These are phyloP conservation scores for Struthidea cinerea DNA, from an alignment of 2,113 vertebrate species.

Conservation along the genomic window DNA sequence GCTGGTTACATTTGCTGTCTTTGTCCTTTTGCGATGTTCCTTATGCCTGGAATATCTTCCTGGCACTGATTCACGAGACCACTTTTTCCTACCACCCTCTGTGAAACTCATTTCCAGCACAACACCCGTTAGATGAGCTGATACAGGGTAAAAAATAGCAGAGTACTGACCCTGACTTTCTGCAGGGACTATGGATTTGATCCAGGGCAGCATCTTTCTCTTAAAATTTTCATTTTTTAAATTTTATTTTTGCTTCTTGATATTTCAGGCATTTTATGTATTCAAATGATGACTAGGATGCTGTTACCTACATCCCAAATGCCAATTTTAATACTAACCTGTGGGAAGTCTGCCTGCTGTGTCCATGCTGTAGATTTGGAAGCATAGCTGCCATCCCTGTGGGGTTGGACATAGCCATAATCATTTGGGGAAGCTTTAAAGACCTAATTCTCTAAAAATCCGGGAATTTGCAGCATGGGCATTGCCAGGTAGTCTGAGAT, in stretches of 20 bases:
- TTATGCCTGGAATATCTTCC: constrained; percentile 50
- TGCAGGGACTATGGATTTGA: neutral
- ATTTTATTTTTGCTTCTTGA: neutral
- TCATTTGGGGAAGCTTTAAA: neutral
- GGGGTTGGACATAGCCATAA: neutral
- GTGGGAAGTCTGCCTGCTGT: neutral
- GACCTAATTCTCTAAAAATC: neutral
- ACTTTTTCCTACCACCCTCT: constrained; percentile 17
- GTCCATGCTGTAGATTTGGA: neutral
- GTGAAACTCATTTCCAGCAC: constrained; percentile 25
- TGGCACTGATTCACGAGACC: constrained; percentile 37
- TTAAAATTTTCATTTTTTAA: neutral
- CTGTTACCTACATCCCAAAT: neutral
- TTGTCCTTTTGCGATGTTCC: constrained; percentile 40
- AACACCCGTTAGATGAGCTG: constrained; percentile 2
- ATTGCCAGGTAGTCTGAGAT: neutral
- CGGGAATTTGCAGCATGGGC: neutral
- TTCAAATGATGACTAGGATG: neutral
- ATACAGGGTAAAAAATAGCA: neutral
- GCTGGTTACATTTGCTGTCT: constrained; percentile 43
- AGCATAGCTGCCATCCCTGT: neutral
- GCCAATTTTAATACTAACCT: neutral
- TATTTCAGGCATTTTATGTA: neutral
- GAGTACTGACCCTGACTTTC: neutral
- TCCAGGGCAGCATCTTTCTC: neutral